Evolutionary conservation across 2,797 vertebrate species (phyloP), one percentile per base, ranked within the genome.

Genomic region (Schizopygopsis pylzovi): DNA sequence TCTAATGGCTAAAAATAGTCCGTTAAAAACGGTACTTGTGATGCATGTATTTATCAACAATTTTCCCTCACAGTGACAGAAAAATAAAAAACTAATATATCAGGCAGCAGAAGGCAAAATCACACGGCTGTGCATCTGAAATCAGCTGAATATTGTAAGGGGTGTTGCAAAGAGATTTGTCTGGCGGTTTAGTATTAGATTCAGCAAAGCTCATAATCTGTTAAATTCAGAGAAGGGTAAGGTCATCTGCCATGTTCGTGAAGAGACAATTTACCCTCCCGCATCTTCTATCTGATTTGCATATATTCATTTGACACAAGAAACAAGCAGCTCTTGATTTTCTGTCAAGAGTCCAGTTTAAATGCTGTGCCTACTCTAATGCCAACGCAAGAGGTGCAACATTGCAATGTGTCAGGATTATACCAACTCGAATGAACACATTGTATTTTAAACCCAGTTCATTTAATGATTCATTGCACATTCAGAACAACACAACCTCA

Each of bases 381-480:
- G 28, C 2, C 10, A 59, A 20, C 9, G 25, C 10, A 13, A 52
- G 47, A 47, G 47, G 72, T 56, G 81, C 67, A 52, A 37, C 43
- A 37, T 16, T 33, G 10, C 28, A 52, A 41, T 41, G 25, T 76
- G 76, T 86, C 52, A 81, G 47, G 47, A 82, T 85, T 81, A 82
- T 22, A 91, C 65, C 16, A 87, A 90, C 63, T 86, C 77, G 13
- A 87, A 59, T 56, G 18, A 79, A 85, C 52, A 45, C 81, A 76
- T 89, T 67, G 89, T 72, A 91, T 92, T 91, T 87, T 93, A 65
- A 90, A 85, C 76, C 85, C 87, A 78, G 91, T 71, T 87, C 86
- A 90, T 96, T 96, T 95, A 95, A 94, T 95, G 73, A 86, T 91
- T 93, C 92, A 92, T 92, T 94, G 89, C 92, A 95, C 94, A 94